Evolutionary conservation across 2,797 vertebrate species (phyloP).

Genomic region (Carduelis carduelis): DNA sequence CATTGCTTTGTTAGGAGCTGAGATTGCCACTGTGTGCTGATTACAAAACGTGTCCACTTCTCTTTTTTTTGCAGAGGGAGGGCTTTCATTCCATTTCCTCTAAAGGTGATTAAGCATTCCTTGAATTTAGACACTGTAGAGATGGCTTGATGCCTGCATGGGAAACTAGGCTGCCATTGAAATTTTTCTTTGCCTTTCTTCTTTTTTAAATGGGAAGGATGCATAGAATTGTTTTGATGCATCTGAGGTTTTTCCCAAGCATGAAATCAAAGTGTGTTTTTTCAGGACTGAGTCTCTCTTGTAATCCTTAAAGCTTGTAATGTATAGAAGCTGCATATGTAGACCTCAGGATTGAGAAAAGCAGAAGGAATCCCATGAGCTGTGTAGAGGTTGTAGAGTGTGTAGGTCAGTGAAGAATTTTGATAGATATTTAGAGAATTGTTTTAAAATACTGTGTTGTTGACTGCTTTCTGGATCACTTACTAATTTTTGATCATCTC

Average conservation of each 20-base stretch:
- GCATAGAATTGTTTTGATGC: neutral
- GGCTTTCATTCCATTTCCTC: neutral
- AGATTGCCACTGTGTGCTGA: neutral
- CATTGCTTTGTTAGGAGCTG: neutral
- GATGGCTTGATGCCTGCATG: neutral
- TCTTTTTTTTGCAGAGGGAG: neutral
- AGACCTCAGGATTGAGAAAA: neutral
- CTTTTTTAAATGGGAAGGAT: too few relatives aligned
- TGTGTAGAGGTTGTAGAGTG: neutral
- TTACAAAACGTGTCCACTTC: neutral
- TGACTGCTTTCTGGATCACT: neutral
- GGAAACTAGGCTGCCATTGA: neutral
- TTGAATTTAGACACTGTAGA: neutral
- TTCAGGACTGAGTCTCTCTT: neutral
- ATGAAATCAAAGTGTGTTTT: neutral
- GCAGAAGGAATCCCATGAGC: neutral
- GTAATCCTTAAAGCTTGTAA: neutral
- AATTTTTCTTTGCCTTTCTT: neutral
- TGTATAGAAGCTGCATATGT: neutral
- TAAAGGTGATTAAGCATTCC: neutral
- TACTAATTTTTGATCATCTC: neutral
- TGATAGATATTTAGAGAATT: neutral
- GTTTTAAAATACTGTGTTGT: neutral
- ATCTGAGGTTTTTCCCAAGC: neutral
- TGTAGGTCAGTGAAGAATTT: neutral